Evolutionary conservation across 2,113 vertebrate genomes (phyloP).

Genomic region (Fregetta grallaria): DNA sequence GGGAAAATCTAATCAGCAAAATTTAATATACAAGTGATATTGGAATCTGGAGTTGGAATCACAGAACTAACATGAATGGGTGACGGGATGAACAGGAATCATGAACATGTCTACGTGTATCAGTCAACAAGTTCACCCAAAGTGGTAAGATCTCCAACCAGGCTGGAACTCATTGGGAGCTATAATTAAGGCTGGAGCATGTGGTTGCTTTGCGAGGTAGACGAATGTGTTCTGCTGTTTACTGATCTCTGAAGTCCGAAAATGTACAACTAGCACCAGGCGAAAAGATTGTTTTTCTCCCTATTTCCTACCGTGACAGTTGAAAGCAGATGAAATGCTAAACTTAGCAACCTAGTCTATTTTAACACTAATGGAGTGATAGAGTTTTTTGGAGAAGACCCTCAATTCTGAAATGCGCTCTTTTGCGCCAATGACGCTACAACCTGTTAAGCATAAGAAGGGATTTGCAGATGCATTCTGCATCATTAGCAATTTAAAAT

Average conservation of each 20-base stretch:
- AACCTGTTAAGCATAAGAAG: neutral
- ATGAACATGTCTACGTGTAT: fast-evolving
- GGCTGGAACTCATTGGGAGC: neutral
- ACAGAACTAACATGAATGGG: neutral
- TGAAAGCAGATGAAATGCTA: neutral
- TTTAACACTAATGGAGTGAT: neutral
- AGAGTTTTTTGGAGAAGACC: neutral
- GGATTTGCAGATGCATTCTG: neutral
- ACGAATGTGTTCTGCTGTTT: neutral
- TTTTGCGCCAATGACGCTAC: neutral
- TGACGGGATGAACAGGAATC: neutral
- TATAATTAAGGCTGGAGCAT: neutral
- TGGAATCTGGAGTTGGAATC: neutral
- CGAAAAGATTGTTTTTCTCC: neutral
- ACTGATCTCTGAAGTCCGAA: neutral
- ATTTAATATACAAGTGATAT: neutral
- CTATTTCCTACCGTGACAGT: neutral
- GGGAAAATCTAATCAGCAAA: neutral
- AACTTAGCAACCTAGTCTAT: neutral
- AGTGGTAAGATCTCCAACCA: neutral
- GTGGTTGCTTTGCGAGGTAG: neutral
- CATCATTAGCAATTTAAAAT: neutral
- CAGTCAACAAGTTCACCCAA: neutral
- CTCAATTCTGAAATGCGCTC: neutral
- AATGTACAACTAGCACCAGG: neutral